Evolutionary conservation across 2,888 invertebrate species (phyloP).

Genomic region (Tribolium freemani): DNA sequence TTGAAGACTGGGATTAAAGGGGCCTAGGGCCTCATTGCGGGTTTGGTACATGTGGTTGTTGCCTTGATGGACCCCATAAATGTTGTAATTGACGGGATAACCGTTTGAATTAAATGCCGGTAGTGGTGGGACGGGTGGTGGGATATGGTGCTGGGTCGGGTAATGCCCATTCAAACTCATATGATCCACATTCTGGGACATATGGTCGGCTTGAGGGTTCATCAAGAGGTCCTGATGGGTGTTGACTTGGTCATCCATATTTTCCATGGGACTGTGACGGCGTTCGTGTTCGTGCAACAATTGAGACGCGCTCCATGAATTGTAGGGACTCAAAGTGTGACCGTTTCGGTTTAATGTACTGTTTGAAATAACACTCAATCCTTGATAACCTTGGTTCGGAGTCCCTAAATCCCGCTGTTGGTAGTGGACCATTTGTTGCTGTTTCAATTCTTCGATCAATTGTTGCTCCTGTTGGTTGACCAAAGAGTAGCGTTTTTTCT

Average conservation of each 20-base stretch:
- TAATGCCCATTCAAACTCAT: constrained; percentile 63
- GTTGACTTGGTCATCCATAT: constrained; percentile 59
- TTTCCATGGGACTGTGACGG: constrained; percentile 69
- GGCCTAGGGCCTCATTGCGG: constrained; percentile 63
- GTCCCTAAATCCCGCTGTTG: constrained; percentile 57
- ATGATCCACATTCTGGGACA: constrained; percentile 64
- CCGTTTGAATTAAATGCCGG: constrained; percentile 67
- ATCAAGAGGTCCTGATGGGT: constrained; percentile 61
- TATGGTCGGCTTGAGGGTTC: constrained; percentile 62
- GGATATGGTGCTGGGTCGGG: constrained; percentile 53
- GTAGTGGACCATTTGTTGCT: constrained; percentile 63
- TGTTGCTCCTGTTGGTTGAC: constrained; percentile 69
- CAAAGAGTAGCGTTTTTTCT: constrained; percentile 69
- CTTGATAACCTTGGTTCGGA: constrained; percentile 57
- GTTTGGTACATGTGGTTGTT: constrained; percentile 64
- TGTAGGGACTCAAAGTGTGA: constrained; percentile 70
- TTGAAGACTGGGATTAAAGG: constrained; percentile 71
- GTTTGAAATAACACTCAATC: constrained; percentile 65
- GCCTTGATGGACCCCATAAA: constrained; percentile 67
- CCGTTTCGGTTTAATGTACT: constrained; percentile 66
- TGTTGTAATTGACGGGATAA: constrained; percentile 67
- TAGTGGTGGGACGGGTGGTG: constrained; percentile 72
- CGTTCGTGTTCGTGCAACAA: constrained; percentile 73
- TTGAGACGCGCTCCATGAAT: constrained; percentile 75
- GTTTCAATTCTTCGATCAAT: constrained; percentile 67